Conservation (phyloP, 2,888 invertebrate genomes). For the Drosophila sordidapex region DNA sequence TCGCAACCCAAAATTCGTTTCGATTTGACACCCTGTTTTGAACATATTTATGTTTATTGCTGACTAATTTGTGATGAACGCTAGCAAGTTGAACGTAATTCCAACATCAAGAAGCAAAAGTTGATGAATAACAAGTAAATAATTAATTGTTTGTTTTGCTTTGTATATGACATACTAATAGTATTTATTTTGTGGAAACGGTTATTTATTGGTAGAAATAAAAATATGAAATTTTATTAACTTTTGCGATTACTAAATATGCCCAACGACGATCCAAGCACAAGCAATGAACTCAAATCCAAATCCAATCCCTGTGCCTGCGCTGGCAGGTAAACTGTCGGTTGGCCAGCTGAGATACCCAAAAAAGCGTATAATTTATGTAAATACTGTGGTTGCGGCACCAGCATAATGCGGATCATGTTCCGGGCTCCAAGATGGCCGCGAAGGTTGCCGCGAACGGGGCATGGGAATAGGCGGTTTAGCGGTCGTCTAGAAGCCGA, state of each 20-base stretch:
- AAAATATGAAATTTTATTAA: neutral
- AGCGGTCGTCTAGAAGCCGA: conserved; percentile 6
- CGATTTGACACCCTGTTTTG: neutral
- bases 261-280: neutral
- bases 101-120: neutral
- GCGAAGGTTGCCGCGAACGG: conserved; percentile 19
- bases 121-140: neutral
- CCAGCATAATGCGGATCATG: conserved; percentile 60
- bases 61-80: neutral
- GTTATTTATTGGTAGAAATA: neutral
- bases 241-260: neutral
- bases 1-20: neutral
- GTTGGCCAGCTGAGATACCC: conserved; percentile 48
- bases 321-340: conserved; percentile 16
- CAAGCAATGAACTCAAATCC: neutral
- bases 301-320: neutral
- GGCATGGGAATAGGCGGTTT: conserved; percentile 6
- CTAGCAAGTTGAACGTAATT: neutral
- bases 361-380: conserved; percentile 82
- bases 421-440: conserved; percentile 47
- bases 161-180: neutral
- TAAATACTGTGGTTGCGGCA: conserved; percentile 68
- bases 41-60: neutral
- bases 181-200: neutral
- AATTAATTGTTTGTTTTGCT: neutral